Base-by-base conservation (phyloP, 2,888 invertebrate species). In the Synergus itoensis region DNA sequence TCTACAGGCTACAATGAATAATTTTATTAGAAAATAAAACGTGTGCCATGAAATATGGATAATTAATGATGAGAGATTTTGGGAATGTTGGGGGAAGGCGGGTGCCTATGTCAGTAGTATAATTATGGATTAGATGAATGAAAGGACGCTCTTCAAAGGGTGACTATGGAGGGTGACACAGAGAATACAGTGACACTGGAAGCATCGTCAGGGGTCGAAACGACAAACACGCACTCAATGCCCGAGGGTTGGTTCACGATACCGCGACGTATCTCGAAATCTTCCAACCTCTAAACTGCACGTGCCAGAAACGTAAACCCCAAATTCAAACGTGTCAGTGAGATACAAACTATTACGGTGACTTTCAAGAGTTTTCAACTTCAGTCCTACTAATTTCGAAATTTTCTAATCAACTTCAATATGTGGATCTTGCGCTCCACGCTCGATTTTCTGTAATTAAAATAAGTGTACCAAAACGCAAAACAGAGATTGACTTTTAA, bases 51-150 rank as follows among this genome's bases (percentile, higher is more conserved):
- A 67, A 67, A 69, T 28, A 40, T 73, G 53, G 40, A 73, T 73
- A 57, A 57, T 28, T 73, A 73, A 40, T 73, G 36, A n/a, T 40
- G 48, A 73, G 73, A 73, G 73, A 48, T 73, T 73, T 73, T 73
- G 36, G 14, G 16, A 43, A 53, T 48, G 45, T 57, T 0, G 53
- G 53, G 36, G 53, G 36, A 73, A 53, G 80, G 80, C 78, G 53
- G 48, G 53, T 48, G 73, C 60, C 45, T 43, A 78, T 84, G 86
- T 87, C 87, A 83, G 84, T 82, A 83, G 86, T 83, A 89, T 89
- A 89, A 89, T 89, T 89, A 87, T 85, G 88, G 89, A 87, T 89
- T 87, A 87, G 89, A 87, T 87, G 88, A 86, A 88, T 88, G 87
- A 83, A 81, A 84, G 85, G 81, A 84, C 83, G 84, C 86, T 78